These are phyloP conservation scores for Caradrina kadenii DNA, from an alignment of 2,888 invertebrate species.

Conservation along the genomic window DNA sequence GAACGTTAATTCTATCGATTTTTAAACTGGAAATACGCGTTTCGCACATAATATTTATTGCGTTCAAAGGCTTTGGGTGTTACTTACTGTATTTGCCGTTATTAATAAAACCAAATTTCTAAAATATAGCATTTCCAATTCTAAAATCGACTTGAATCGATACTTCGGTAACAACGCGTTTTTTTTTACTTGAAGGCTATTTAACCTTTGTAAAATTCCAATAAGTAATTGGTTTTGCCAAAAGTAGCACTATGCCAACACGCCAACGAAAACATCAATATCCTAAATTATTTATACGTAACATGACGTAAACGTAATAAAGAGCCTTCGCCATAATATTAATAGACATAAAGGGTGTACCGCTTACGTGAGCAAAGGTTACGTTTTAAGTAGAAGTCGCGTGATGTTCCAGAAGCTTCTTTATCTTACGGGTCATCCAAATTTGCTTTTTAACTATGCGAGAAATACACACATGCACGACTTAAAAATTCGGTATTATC, in stretches of 20 bases:
- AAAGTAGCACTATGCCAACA: neutral
- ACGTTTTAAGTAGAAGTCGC: slow-evolving; percentile 14
- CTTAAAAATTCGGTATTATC: slow-evolving; percentile 1
- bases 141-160: too few species aligned
- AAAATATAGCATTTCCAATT: too few species aligned
- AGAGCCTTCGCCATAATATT: slow-evolving; percentile 27
- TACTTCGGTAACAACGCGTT: too few species aligned
- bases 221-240: slow-evolving; percentile 4
- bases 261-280: slow-evolving; percentile 11
- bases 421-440: slow-evolving; percentile 2
- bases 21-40: too few species aligned
- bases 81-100: too few species aligned
- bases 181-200: too few species aligned
- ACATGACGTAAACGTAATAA: slow-evolving; percentile 13
- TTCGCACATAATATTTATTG: too few species aligned
- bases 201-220: neutral
- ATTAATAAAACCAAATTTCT: too few species aligned
- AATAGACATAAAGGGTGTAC: slow-evolving; percentile 35
- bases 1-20: too few species aligned
- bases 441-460: neutral
- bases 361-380: slow-evolving; percentile 35
- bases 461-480: too few species aligned
- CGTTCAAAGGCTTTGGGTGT: too few species aligned
- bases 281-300: slow-evolving; percentile 16
- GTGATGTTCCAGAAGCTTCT: neutral